phyloP scores from a whole-genome alignment of 2,888 invertebrate genomes.

The Anticlea derivata region DNA sequence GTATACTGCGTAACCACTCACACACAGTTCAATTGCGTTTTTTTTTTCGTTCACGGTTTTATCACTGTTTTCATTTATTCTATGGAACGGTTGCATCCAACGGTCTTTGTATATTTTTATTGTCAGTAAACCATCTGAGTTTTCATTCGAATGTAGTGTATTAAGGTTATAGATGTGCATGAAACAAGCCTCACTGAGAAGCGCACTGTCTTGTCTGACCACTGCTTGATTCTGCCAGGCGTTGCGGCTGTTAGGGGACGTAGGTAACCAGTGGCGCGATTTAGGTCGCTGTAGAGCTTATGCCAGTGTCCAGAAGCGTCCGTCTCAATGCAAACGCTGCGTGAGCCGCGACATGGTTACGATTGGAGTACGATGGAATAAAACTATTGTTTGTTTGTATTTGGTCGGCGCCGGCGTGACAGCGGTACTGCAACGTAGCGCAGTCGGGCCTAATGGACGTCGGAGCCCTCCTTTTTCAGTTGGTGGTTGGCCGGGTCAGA shows the following conservation, averaged over 20 bases:
- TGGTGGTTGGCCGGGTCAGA: conserved; percentile 93
- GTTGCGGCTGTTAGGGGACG: no score
- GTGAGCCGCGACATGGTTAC: conserved; percentile 64
- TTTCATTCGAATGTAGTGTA: not conserved
- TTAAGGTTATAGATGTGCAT: not conserved
- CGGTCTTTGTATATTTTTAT: conserved; percentile 17
- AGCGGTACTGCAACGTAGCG: conserved; percentile 68
- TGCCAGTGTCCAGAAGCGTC: not conserved
- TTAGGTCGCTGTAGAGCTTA: no score
- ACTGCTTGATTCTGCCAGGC: no score
- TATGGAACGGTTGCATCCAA: conserved; percentile 18
- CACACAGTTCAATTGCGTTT: conserved; percentile 24
- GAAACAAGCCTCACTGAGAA: not conserved
- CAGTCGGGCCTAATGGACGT: conserved; percentile 86
- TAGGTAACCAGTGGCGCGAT: no score
- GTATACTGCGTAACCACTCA: conserved; percentile 34
- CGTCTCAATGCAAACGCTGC: conserved; percentile 57
- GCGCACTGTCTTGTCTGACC: not conserved
- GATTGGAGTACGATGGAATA: conserved; percentile 52
- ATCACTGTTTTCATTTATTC: conserved; percentile 19
- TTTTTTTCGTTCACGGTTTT: conserved; percentile 25
- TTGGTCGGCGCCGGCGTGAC: conserved; percentile 50
- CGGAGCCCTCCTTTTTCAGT: conserved; percentile 90
- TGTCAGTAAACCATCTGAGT: conserved; percentile 16
- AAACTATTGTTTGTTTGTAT: conserved; percentile 73